Conservation (phyloP, 1,140 invertebrate genomes). For the Drosophila orena region DNA sequence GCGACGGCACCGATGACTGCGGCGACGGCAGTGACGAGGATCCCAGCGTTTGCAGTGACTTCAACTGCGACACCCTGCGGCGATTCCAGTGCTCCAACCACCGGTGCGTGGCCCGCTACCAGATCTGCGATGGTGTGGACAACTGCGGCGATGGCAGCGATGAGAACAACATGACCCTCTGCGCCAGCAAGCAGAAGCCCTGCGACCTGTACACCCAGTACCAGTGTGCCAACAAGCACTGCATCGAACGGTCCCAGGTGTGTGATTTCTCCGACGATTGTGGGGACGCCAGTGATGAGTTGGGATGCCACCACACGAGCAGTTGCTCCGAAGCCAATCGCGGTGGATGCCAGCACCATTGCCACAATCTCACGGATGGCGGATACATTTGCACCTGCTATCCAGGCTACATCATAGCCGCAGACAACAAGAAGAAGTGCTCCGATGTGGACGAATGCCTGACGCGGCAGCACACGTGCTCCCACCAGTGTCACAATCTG, state of each 20-base stretch:
- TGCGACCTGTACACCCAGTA: constrained; percentile 92
- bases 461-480: constrained; percentile 93
- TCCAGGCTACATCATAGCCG: constrained; percentile 92
- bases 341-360: constrained; percentile 97
- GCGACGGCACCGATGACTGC: constrained; percentile 95
- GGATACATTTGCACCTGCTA: constrained; percentile 96
- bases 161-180: constrained; percentile 96
- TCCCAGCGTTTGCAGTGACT: constrained; percentile 91
- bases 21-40: constrained; percentile 96
- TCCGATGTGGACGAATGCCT: constrained; percentile 96
- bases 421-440: constrained; percentile 91
- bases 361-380: constrained; percentile 92
- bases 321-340: constrained; percentile 88
- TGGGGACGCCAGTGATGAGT: constrained; percentile 94
- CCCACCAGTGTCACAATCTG: constrained; percentile 96
- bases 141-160: constrained; percentile 97
- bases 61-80: constrained; percentile 91
- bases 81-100: constrained; percentile 95
- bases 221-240: constrained; percentile 96
- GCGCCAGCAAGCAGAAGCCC: constrained; percentile 89
- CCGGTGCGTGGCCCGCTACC: constrained; percentile 93
- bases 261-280: constrained; percentile 89
- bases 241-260: constrained; percentile 91
- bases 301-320: constrained; percentile 93
- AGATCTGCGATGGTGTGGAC: constrained; percentile 89